Evolutionary conservation across 1,140 invertebrate species (phyloP).

Genomic region (Gonioctena quinquepunctata): DNA sequence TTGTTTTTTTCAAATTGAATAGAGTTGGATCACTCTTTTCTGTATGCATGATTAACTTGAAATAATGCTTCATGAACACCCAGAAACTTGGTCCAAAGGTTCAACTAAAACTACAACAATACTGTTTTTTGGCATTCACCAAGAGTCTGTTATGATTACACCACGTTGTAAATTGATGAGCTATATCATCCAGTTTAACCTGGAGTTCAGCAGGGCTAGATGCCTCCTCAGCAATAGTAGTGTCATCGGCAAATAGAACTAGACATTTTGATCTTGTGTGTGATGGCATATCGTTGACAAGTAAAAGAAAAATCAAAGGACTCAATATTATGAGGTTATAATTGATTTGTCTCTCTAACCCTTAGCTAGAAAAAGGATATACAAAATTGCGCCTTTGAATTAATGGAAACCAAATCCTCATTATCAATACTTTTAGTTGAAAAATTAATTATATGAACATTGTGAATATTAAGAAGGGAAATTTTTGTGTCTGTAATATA

Average conservation of each 20-base stretch:
- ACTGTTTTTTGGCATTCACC: neutral
- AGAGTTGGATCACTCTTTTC: too few species aligned
- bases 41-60: too few species aligned
- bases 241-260: neutral
- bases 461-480: too few species aligned
- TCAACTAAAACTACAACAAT: neutral
- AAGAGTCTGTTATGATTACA: neutral
- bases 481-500: too few species aligned
- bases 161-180: neutral
- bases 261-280: neutral
- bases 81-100: neutral
- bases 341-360: too few species aligned
- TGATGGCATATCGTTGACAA: neutral
- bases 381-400: too few species aligned
- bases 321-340: too few species aligned
- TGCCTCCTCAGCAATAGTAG: neutral
- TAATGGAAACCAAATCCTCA: too few species aligned
- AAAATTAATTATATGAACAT: too few species aligned
- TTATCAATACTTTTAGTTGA: too few species aligned
- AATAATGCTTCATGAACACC: neutral
- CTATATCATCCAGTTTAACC: neutral
- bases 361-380: too few species aligned
- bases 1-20: too few species aligned
- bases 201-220: neutral
- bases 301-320: neutral